Evolutionary conservation across 2,113 vertebrate genomes (phyloP).

Genomic region (Salvelinus namaycush): DNA sequence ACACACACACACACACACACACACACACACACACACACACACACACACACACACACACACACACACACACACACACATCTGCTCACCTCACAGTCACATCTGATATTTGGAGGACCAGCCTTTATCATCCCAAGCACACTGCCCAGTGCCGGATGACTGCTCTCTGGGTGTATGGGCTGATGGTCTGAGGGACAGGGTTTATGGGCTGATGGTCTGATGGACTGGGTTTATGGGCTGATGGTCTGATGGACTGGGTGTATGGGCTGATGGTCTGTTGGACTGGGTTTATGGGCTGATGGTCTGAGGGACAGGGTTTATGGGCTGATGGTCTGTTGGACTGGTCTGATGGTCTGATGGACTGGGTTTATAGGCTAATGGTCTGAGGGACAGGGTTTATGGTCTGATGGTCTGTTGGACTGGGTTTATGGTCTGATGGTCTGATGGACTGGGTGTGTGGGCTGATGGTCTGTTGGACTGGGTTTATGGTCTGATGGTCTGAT

Average conservation of each 20-base stretch:
- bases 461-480: no score
- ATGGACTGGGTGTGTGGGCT: no score
- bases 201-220: no score
- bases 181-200: no score
- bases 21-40: neutral
- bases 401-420: neutral
- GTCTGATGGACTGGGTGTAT: neutral
- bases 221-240: neutral
- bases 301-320: no score
- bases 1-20: neutral
- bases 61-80: conserved; percentile 1
- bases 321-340: neutral
- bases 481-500: neutral
- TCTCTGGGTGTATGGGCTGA: neutral
- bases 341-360: no score
- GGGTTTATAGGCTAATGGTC: no score
- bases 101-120: no score
- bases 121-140: neutral
- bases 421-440: no score
- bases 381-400: neutral
- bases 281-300: no score
- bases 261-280: no score
- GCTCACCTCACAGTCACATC: neutral
- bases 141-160: neutral
- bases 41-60: neutral